A percentile compares a stretch with the other conserved stretches of the same genome.
Evolutionary conservation across 2,888 invertebrate species (phyloP).

Genomic region (Diplazon laetatorius): DNA sequence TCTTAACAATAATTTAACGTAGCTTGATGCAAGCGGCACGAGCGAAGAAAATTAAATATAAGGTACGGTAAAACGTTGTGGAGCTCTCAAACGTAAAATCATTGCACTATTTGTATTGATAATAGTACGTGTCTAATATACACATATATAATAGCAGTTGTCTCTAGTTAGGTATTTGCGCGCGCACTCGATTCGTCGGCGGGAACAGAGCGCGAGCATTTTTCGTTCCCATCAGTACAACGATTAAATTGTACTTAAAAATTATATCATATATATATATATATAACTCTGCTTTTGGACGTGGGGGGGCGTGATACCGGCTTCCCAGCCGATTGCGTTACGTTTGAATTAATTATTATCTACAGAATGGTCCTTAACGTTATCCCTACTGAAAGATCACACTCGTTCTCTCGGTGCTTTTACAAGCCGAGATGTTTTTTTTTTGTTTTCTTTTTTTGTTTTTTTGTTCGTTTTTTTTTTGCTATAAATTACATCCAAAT

Average conservation of each 20-base stretch:
- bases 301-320: conserved; percentile 56
- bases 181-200: conserved; percentile 36
- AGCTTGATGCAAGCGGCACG: conserved; percentile 74
- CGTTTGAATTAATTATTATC: conserved; percentile 62
- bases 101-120: conserved; percentile 66
- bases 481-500: conserved; percentile 61
- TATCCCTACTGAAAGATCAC: conserved; percentile 60
- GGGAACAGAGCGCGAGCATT: conserved; percentile 22
- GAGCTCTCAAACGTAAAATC: conserved; percentile 63
- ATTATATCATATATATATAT: conserved; percentile 66
- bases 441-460: no score
- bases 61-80: conserved; percentile 64
- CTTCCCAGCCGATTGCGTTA: conserved; percentile 37
- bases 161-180: conserved; percentile 68
- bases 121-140: conserved; percentile 53
- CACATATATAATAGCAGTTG: conserved; percentile 62
- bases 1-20: conserved; percentile 68
- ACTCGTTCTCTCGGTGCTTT: conserved; percentile 47
- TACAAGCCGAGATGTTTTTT: conserved; percentile 59
- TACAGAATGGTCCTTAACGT: conserved; percentile 64
- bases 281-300: conserved; percentile 65
- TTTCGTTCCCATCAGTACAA: conserved; percentile 36
- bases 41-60: conserved; percentile 63
- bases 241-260: conserved; percentile 70
- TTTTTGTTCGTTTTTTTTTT: no score